Percentiles rank a stretch among this genome's conserved stretches.
Conservation (phyloP, 2,888 invertebrate genomes). For the Sceliomorpha sp. region DNA sequence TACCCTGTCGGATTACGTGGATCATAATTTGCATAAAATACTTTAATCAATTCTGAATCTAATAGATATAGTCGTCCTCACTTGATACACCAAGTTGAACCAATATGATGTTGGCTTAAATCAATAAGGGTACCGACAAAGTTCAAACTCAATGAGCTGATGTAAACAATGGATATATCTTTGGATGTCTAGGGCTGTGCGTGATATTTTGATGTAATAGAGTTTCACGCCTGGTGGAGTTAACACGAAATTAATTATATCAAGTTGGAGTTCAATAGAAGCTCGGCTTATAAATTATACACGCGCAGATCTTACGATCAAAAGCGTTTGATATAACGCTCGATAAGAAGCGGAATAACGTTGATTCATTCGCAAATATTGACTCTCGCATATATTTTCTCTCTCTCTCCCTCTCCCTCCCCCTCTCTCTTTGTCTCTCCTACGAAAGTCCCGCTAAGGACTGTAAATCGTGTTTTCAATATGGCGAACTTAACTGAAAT, state of each 20-base stretch:
- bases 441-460: conserved; percentile 3
- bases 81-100: conserved; percentile 36
- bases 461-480: background rate
- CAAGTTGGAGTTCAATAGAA: conserved; percentile 45
- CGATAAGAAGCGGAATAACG: conserved; percentile 21
- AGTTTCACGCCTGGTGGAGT: conserved; percentile 52
- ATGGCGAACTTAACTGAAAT: background rate
- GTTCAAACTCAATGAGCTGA: conserved; percentile 54
- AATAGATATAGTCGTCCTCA: conserved; percentile 26
- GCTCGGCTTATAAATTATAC: conserved; percentile 37
- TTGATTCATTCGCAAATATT: conserved; percentile 7
- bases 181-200: conserved; percentile 52
- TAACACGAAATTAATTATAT: conserved; percentile 55
- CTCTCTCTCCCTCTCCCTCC: no score
- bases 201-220: conserved; percentile 56
- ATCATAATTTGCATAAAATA: conserved; percentile 37
- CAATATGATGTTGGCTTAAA: conserved; percentile 53
- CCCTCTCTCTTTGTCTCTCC: no score
- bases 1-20: no score
- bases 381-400: background rate
- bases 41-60: conserved; percentile 41
- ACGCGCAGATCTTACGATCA: conserved; percentile 22
- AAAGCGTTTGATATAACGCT: conserved; percentile 28
- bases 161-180: conserved; percentile 56
- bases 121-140: conserved; percentile 53